A percentile compares a stretch with the other conserved stretches of the same genome.
phyloP scores from a whole-genome alignment of 2,888 invertebrate genomes.

The Choristoneura rosaceana region DNA sequence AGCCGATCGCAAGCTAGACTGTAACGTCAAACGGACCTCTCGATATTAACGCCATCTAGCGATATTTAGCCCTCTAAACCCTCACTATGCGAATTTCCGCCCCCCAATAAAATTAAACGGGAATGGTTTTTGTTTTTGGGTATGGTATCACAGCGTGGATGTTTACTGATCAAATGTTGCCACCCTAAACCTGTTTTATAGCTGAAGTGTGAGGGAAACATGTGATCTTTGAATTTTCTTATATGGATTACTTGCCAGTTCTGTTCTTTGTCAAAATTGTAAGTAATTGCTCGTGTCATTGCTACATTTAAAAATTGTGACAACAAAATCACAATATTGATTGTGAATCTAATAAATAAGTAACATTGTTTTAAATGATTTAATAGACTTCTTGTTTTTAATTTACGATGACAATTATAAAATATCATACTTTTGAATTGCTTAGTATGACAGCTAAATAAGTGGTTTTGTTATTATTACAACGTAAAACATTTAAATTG shows the following conservation, averaged over 20 bases:
- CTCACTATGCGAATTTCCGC: neutral
- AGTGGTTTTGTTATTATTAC: neutral
- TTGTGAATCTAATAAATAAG: no score
- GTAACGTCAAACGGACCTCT: no score
- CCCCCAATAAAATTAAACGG: neutral
- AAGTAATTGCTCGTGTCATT: neutral
- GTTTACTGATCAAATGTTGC: constrained; percentile 33
- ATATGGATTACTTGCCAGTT: constrained; percentile 30
- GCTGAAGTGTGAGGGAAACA: constrained; percentile 22
- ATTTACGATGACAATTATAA: no score
- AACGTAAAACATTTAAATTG: neutral
- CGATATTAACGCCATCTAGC: no score
- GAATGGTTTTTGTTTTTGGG: neutral
- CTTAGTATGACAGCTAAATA: neutral
- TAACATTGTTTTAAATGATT: no score
- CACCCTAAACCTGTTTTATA: constrained; percentile 10
- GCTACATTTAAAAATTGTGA: neutral
- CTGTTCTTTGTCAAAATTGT: neutral
- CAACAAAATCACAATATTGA: no score
- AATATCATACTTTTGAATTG: no score
- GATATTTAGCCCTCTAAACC: no score
- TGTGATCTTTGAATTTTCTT: constrained; percentile 25
- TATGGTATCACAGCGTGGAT: constrained; percentile 17
- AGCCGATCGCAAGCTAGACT: neutral
- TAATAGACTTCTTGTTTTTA: no score